phyloP scores from a whole-genome alignment of 2,888 invertebrate genomes.

The Lasioglossum vierecki region DNA sequence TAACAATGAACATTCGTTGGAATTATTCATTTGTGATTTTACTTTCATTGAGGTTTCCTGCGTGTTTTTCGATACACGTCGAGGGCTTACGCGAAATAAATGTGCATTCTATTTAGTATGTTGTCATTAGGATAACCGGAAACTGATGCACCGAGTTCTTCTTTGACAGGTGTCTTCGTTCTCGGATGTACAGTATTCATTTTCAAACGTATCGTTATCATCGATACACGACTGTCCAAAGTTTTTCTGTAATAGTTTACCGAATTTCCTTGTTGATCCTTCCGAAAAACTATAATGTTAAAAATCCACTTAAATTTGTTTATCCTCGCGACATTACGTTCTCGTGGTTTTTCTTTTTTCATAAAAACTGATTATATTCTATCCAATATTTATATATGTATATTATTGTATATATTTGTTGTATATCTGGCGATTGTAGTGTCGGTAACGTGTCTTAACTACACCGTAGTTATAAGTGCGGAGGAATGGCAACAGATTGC shows the following conservation, averaged over 20 bases:
- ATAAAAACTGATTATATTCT: neutral
- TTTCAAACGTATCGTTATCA: neutral
- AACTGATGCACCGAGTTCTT: neutral
- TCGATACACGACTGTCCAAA: neutral
- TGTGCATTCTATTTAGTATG: neutral
- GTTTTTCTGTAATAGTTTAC: neutral
- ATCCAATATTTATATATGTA: neutral
- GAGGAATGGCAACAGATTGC: slow-evolving; percentile 46
- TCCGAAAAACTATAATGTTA: neutral
- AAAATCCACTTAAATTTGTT: neutral
- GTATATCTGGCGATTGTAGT: slow-evolving; percentile 4
- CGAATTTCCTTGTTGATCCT: neutral
- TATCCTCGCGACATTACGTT: neutral
- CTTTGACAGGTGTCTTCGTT: neutral
- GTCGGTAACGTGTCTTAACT: slow-evolving; percentile 39
- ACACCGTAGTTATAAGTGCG: slow-evolving; percentile 18
- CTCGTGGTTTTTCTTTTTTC: neutral
- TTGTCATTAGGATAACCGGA: neutral
- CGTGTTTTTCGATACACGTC: neutral
- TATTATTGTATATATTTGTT: slow-evolving; percentile 17
- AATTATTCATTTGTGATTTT: neutral
- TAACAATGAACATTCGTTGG: neutral
- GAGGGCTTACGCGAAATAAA: neutral
- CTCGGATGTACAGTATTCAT: neutral
- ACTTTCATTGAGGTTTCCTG: neutral